A percentile compares a stretch with the other conserved stretches of the same genome.
phyloP scores from a whole-genome alignment of 2,113 vertebrate species.

The cat (Felis catus) region F.catus_Fca126_mat1.0 CM031416.1:84886001-84886500 shows the following conservation, averaged over 20 bases:
- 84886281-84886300: neutral
- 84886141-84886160: neutral
- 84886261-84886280: neutral
- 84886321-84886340: neutral
- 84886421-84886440: neutral
- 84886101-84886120: neutral
- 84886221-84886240: neutral
- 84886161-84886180: neutral
- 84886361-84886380: neutral
- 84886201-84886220: neutral
- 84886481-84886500: neutral
- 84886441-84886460: neutral
- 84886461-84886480: neutral
- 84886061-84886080: neutral
- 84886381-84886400: neutral
- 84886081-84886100: neutral
- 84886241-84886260: neutral
- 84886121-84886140: no score
- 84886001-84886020: neutral
- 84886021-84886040: neutral
- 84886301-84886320: neutral
- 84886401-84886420: neutral
- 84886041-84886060: neutral
- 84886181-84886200: neutral
- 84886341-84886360: neutral